Conservation (phyloP, 2,113 vertebrate species). For the Chiloscyllium plagiosum region DNA sequence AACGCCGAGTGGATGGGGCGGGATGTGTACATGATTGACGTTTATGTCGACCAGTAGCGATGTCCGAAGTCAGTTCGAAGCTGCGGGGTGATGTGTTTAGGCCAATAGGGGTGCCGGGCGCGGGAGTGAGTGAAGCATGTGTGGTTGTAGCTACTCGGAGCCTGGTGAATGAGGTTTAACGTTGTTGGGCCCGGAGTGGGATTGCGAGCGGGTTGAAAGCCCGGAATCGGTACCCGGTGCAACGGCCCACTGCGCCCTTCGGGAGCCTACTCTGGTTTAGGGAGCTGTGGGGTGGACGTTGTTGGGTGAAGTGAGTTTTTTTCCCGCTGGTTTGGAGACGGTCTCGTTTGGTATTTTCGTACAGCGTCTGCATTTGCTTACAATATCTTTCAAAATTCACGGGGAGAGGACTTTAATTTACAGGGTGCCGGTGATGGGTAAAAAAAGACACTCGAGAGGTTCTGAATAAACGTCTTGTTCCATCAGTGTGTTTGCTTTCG, state of each 20-base stretch:
- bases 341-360: slow-evolving; percentile 27
- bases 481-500: neutral
- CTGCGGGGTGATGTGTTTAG: neutral
- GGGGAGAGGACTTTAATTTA: neutral
- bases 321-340: neutral
- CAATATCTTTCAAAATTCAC: slow-evolving; percentile 11
- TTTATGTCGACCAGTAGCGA: neutral
- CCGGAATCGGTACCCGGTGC: neutral
- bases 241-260: neutral
- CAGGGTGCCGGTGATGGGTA: neutral
- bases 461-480: neutral
- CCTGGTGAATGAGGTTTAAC: slow-evolving; percentile 13
- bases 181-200: neutral
- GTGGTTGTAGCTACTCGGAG: neutral
- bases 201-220: neutral
- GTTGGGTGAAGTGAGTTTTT: slow-evolving; percentile 18
- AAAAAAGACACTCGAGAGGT: neutral
- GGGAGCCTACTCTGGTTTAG: neutral
- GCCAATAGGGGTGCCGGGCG: slow-evolving; percentile 1
- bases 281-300: neutral
- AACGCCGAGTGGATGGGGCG: too few species aligned
- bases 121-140: slow-evolving; percentile 23
- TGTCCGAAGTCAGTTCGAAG: too few species aligned
- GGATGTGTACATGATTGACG: neutral
- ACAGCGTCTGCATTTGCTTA: neutral